Percentiles rank a stretch among this genome's conserved stretches.
Conservation (phyloP, 2,888 invertebrate genomes). For the Xanthostigma xanthostigma region DNA sequence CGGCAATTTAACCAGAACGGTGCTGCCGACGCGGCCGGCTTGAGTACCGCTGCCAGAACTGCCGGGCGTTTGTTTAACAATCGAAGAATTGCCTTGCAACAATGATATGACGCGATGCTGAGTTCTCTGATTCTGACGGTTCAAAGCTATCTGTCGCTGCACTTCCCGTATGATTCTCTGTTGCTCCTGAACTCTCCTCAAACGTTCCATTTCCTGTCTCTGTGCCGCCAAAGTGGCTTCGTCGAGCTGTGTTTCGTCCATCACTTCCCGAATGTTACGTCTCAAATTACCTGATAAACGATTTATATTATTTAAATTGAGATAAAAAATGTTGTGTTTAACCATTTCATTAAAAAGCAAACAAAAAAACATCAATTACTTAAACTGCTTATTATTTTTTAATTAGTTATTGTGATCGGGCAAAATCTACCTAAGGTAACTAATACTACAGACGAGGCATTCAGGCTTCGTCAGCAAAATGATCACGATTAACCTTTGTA, state of each 20-base stretch:
- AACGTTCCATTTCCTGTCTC: conserved; percentile 78
- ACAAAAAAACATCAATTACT: too few species aligned
- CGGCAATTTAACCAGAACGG: conserved; percentile 29
- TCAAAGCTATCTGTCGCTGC: conserved; percentile 63
- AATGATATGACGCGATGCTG: conserved; percentile 56
- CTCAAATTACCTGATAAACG: conserved; percentile 43
- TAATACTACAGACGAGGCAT: too few species aligned
- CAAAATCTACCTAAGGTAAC: too few species aligned
- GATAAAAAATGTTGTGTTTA: too few species aligned
- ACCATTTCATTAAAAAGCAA: too few species aligned
- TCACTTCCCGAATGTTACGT: conserved; percentile 81
- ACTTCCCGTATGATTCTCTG: conserved; percentile 70
- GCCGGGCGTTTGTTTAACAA: conserved; percentile 28
- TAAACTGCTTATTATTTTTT: too few species aligned
- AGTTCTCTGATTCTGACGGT: conserved; percentile 49
- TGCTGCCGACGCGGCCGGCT: conserved; percentile 19
- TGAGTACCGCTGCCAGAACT: conserved; percentile 7
- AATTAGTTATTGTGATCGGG: too few species aligned
- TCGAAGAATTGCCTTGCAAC: conserved; percentile 50
- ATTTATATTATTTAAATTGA: too few species aligned
- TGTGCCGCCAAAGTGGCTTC: conserved; percentile 86
- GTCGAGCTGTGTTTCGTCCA: conserved; percentile 85
- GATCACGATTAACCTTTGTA: too few species aligned
- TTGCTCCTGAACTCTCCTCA: conserved; percentile 72
- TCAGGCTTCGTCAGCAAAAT: too few species aligned